Evolutionary conservation across 2,113 vertebrate genomes (phyloP), one percentile per base, ranked within the genome.

Genomic region (Nesogale talazaci): DNA sequence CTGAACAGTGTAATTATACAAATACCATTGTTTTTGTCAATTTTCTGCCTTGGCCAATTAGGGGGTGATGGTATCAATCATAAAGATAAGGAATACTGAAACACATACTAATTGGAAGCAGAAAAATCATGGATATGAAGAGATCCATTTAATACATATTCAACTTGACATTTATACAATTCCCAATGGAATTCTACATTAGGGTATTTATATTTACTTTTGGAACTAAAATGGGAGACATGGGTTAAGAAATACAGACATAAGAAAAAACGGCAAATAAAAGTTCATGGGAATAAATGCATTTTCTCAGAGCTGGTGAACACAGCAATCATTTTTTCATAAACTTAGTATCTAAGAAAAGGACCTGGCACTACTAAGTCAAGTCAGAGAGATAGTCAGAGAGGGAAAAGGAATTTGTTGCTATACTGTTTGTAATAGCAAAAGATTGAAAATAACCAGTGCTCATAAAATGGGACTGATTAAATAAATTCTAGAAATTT

Each of bases 291-390:
- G 34, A 74, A 83, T 17, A 12, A 84, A 72, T 52, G 14, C 46
- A 52, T 52, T 52, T 52, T 25, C 36, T 29, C n/a, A 74, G 57
- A 15, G 34, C 34, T 23, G 63, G 22, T 78, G 29, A 79, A n/a
- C 19, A 74, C 23, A 27, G 7, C 16, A 3, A 36, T 90, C 61
- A 78, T 69, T 78, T 67, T 59, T 69, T 83, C 56, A 27, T 16
- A 91, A 34, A 79, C 63, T 78, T 72, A 72, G 75, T 56, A 74
- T 42, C 56, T 83, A 83, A 83, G 40, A 74, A 65, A 70, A 34
- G 25, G 22, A 72, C 87, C 9, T 76, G 69, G 36, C 69, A 36
- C 77, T 5, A 42, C 59, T 46, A 83, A 34, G 52, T 70, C 63
- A 88, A 23, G 38, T 70, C 70, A 83, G 27, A 76, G 11, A 40